Evolutionary conservation across 2,888 invertebrate genomes (phyloP).

Genomic region (Agonopterix alstromeriana): DNA sequence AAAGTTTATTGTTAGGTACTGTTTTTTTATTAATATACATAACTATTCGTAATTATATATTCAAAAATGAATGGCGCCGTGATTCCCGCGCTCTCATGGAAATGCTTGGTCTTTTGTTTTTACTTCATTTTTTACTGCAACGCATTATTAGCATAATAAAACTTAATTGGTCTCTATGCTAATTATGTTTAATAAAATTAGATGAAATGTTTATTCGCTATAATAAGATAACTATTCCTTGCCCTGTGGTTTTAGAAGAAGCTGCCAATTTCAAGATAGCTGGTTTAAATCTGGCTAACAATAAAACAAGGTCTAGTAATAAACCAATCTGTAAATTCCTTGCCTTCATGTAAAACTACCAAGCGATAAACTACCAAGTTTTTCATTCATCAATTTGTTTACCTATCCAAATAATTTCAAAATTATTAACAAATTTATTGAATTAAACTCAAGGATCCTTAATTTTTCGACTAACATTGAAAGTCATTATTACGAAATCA

Average conservation of each 20-base stretch:
- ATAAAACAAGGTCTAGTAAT: too few relatives aligned
- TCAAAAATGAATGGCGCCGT: conserved; percentile 4
- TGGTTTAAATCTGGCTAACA: too few relatives aligned
- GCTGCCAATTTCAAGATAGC: too few relatives aligned
- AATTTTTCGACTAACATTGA: too few relatives aligned
- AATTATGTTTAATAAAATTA: conserved; percentile 20
- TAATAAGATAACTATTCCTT: conserved; percentile 10
- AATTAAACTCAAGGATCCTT: too few relatives aligned
- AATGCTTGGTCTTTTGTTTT: conserved; percentile 45
- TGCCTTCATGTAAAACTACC: too few relatives aligned
- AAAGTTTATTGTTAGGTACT: too few relatives aligned
- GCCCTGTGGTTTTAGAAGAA: conserved; percentile 8
- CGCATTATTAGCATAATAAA: conserved; percentile 37
- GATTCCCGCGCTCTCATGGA: conserved; percentile 54
- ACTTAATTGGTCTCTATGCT: conserved; percentile 32
- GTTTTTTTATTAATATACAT: conserved; percentile 21
- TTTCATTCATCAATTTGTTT: too few relatives aligned
- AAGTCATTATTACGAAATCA: conserved; percentile 34
- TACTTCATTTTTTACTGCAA: conserved; percentile 29
- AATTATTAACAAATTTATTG: too few relatives aligned
- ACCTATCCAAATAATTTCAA: too few relatives aligned
- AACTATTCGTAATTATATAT: conserved; percentile 14
- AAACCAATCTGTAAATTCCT: too few relatives aligned
- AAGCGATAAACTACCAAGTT: too few relatives aligned
- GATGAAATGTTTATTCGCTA: background rate